Percentiles rank a stretch among this genome's conserved stretches.
Conservation (phyloP, 2,797 vertebrate genomes). For the Falco rusticolus region DNA sequence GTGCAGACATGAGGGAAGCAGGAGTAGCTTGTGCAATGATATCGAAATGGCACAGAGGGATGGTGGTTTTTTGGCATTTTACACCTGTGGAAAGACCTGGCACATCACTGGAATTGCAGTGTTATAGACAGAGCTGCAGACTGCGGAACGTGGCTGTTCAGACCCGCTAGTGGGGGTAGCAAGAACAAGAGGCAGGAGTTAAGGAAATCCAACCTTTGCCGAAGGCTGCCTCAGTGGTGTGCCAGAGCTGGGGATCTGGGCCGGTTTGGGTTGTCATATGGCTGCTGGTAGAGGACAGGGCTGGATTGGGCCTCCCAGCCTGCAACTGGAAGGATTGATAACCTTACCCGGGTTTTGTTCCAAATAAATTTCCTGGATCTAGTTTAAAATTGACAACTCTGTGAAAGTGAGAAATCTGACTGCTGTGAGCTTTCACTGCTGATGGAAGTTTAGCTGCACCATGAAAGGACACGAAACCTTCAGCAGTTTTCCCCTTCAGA, state of each 20-base stretch:
- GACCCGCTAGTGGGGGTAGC: accelerated
- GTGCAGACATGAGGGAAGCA: neutral
- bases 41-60: neutral
- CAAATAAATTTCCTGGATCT: neutral
- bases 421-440: neutral
- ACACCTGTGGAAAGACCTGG: neutral
- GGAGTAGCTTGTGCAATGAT: neutral
- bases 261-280: accelerated
- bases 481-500: neutral
- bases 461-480: accelerated
- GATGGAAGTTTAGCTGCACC: neutral
- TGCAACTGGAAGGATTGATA: neutral
- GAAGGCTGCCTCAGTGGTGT: accelerated
- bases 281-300: neutral
- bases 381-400: neutral
- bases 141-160: neutral
- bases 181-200: neutral
- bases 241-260: neutral
- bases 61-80: neutral
- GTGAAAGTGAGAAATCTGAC: neutral
- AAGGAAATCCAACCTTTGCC: neutral
- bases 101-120: neutral
- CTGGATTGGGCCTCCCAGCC: neutral
- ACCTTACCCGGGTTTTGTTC: accelerated
- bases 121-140: neutral